These are phyloP conservation scores for Slavum lentiscoides DNA, from an alignment of 2,888 invertebrate species.

Conservation along the genomic window DNA sequence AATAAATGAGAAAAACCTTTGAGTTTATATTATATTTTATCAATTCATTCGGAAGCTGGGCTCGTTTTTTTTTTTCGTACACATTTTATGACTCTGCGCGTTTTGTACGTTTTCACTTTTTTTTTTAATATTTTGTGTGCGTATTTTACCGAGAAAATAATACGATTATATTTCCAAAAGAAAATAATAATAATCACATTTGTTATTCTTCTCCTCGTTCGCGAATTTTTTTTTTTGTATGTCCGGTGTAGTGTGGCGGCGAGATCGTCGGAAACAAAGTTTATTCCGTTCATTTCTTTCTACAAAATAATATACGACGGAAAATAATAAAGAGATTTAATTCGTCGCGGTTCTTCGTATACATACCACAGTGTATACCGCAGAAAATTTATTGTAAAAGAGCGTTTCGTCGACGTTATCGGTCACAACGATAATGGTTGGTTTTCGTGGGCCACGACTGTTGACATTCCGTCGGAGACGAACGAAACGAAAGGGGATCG, in stretches of 20 bases:
- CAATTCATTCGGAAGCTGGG: constrained; percentile 20
- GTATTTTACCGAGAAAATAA: constrained; percentile 11
- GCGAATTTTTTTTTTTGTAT: background rate
- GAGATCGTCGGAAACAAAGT: no score
- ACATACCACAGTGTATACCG: no score
- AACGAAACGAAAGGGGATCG: no score
- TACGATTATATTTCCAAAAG: constrained; percentile 21
- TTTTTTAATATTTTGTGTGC: background rate
- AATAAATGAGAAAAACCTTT: constrained; percentile 42
- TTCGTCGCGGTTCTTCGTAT: no score
- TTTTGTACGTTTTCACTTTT: constrained; percentile 7
- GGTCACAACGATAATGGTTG: no score
- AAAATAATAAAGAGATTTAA: no score
- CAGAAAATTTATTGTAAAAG: no score
- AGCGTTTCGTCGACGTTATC: no score
- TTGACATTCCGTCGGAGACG: no score
- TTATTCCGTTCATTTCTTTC: no score
- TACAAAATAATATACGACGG: no score
- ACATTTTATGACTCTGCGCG: constrained; percentile 17
- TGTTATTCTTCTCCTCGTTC: background rate
- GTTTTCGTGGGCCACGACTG: no score
- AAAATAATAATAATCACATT: constrained; percentile 20
- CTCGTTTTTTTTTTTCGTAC: background rate
- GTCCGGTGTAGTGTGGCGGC: background rate
- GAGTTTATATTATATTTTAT: constrained; percentile 13